phyloP scores from a whole-genome alignment of 2,888 invertebrate genomes.

The Alcis repandata region DNA sequence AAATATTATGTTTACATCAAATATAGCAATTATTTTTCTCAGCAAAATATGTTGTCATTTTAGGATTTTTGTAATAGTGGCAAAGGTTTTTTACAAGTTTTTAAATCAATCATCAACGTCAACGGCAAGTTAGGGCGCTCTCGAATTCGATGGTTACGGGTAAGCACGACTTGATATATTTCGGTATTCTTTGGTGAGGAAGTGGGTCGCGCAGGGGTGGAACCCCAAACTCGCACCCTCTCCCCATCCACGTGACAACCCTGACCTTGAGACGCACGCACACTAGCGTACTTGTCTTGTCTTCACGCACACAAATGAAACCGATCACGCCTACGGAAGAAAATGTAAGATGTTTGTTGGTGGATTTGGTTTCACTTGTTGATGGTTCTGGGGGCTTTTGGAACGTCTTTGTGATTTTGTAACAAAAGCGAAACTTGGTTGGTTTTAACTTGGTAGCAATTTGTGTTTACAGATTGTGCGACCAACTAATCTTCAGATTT shows the following conservation, averaged over 20 bases:
- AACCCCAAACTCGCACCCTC: slow-evolving; percentile 24
- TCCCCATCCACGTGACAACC: slow-evolving; percentile 66
- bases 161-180: slow-evolving; percentile 31
- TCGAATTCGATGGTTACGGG: slow-evolving; percentile 17
- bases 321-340: slow-evolving; percentile 21
- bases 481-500: too few species aligned
- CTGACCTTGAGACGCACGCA: slow-evolving; percentile 72
- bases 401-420: not conserved
- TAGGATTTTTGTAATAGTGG: too few species aligned
- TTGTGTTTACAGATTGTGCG: too few species aligned
- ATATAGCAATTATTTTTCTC: too few species aligned
- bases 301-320: slow-evolving; percentile 41
- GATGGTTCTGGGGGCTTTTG: not conserved
- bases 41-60: too few species aligned
- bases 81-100: not conserved
- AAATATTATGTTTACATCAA: too few species aligned
- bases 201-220: slow-evolving; percentile 40
- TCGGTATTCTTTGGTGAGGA: slow-evolving; percentile 37
- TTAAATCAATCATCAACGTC: too few species aligned
- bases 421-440: not conserved
- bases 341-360: not conserved
- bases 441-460: too few species aligned
- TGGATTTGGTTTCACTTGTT: slow-evolving; percentile 6
- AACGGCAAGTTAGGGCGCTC: slow-evolving; percentile 31
- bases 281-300: slow-evolving; percentile 44